Percentiles rank a stretch among this genome's conserved stretches.
Conservation (phyloP, 2,888 invertebrate genomes). For the Xiphydria camelus region DNA sequence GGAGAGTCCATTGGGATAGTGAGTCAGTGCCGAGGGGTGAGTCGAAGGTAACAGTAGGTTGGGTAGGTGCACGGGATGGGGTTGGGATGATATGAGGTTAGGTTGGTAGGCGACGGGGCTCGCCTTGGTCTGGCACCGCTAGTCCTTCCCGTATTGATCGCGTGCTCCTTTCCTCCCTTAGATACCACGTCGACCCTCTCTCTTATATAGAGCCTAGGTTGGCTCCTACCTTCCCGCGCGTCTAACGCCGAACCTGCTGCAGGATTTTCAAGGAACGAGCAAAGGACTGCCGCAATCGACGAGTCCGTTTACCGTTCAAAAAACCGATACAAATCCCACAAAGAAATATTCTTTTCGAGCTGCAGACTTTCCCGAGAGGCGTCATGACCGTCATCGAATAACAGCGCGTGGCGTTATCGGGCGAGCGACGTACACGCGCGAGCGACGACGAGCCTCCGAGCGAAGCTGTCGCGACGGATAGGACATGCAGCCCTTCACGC, state of each 20-base stretch:
- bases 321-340: background rate
- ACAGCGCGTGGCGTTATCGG: background rate
- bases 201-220: constrained; percentile 31
- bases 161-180: constrained; percentile 53
- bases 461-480: constrained; percentile 34
- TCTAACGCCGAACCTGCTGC: background rate
- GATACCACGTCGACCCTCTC: constrained; percentile 48
- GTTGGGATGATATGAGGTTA: constrained; percentile 50
- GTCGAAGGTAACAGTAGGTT: constrained; percentile 34
- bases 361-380: no score
- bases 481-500: constrained; percentile 26
- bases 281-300: no score
- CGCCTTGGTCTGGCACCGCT: constrained; percentile 56
- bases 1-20: background rate
- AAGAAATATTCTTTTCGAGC: no score
- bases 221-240: constrained; percentile 25
- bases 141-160: constrained; percentile 57
- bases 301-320: no score
- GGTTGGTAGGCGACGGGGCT: constrained; percentile 49
- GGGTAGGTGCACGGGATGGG: constrained; percentile 34
- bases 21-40: constrained; percentile 20
- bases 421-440: background rate
- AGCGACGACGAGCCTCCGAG: constrained; percentile 23
- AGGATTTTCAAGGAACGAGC: background rate
- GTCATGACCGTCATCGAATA: background rate